phyloP scores from a whole-genome alignment of 2,888 invertebrate species.

The Brassicogethes aeneus region DNA sequence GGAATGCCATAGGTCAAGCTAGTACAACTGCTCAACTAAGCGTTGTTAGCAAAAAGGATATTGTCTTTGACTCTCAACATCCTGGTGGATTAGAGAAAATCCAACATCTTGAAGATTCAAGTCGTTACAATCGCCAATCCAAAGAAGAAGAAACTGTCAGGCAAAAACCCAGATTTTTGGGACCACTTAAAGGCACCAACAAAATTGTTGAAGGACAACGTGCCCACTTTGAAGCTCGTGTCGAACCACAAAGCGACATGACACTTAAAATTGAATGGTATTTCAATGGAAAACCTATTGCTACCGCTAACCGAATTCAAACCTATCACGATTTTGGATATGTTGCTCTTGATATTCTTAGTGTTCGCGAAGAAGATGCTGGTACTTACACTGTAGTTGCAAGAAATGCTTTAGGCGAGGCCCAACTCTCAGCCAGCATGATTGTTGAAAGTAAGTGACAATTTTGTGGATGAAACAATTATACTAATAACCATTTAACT shows the following conservation, averaged over 20 bases:
- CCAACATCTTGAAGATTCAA: conserved; percentile 78
- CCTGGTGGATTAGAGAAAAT: conserved; percentile 88
- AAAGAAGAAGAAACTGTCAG: conserved; percentile 65
- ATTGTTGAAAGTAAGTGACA: conserved; percentile 73
- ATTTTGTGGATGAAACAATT: conserved; percentile 1
- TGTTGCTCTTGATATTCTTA: conserved; percentile 89
- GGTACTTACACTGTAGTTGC: conserved; percentile 92
- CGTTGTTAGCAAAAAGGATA: conserved; percentile 77
- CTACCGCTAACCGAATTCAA: conserved; percentile 83
- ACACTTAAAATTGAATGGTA: conserved; percentile 95
- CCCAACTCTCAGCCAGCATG: conserved; percentile 75
- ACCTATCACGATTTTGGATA: conserved; percentile 95
- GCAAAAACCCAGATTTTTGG: conserved; percentile 79
- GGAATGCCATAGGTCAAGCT: conserved; percentile 79
- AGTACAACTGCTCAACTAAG: conserved; percentile 72
- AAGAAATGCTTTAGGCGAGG: conserved; percentile 84
- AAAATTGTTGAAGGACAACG: conserved; percentile 89
- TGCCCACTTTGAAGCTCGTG: conserved; percentile 90
- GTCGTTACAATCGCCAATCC: conserved; percentile 55
- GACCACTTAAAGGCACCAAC: conserved; percentile 85
- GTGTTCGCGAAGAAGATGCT: conserved; percentile 85
- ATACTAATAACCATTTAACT: conserved; percentile 18
- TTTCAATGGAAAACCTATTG: conserved; percentile 87
- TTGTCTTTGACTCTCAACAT: conserved; percentile 84
- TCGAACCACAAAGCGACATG: conserved; percentile 91